Conservation (phyloP, 2,797 vertebrate genomes). For the Pampus argenteus region DNA sequence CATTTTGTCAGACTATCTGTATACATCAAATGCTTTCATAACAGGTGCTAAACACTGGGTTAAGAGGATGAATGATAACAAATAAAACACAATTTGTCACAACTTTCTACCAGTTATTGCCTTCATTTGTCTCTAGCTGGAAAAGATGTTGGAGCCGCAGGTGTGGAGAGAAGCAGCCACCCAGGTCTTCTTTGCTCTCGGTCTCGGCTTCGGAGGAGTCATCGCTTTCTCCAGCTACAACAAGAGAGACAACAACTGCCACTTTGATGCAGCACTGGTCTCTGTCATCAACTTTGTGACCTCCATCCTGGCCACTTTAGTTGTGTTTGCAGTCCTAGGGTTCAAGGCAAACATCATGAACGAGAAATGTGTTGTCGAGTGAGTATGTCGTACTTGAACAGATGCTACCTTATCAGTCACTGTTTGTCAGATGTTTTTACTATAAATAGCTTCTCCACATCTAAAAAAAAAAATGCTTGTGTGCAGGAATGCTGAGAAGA, state of each 20-base stretch:
- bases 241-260: constrained; percentile 98
- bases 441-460: neutral
- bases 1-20: neutral
- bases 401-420: neutral
- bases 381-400: constrained; percentile 73
- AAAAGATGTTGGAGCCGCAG: constrained; percentile 98
- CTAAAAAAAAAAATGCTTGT: neutral
- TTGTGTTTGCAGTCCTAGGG: constrained; percentile 97
- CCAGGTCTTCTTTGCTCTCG: constrained; percentile 97
- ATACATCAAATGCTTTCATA: neutral
- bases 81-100: neutral
- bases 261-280: constrained; percentile 95
- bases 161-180: constrained; percentile 98
- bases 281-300: constrained; percentile 98
- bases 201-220: constrained; percentile 96
- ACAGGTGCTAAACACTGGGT: too few relatives aligned
- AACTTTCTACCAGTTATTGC: neutral
- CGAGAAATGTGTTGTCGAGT: constrained; percentile 98
- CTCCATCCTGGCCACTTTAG: constrained; percentile 95
- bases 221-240: constrained; percentile 99
- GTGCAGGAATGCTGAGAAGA: constrained; percentile 94
- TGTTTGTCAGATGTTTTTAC: rapidly evolving
- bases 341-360: constrained; percentile 99
- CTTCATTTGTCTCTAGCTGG: constrained; percentile 82
- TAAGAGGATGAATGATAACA: neutral